Percentiles rank a stretch among this genome's conserved stretches.
Conservation (phyloP, 2,888 invertebrate species). For the Erebia epiphron region DNA sequence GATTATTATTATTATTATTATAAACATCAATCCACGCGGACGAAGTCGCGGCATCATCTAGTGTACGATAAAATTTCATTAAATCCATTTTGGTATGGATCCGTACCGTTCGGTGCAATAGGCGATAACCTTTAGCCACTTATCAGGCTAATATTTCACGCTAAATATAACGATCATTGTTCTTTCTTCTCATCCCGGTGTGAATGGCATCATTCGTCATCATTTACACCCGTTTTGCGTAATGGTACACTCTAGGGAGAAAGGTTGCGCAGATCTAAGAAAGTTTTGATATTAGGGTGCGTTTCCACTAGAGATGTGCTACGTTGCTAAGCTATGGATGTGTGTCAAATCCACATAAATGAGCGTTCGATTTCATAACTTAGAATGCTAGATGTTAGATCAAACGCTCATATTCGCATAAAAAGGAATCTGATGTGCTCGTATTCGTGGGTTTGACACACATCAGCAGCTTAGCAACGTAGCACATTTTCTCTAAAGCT, state of each 20-base stretch:
- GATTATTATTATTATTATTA: too few species aligned
- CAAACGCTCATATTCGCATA: not conserved
- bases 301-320: too few species aligned
- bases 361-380: too few species aligned
- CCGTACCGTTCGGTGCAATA: not conserved
- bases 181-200: not conserved
- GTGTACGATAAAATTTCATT: too few species aligned
- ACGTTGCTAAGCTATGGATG: too few species aligned
- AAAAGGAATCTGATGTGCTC: too few species aligned
- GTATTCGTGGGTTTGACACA: too few species aligned
- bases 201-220: constrained; percentile 10
- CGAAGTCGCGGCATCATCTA: too few species aligned
- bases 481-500: too few species aligned
- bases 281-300: not conserved
- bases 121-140: constrained; percentile 3
- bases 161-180: constrained; percentile 12
- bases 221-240: constrained; percentile 9
- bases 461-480: too few species aligned
- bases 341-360: too few species aligned
- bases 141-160: constrained; percentile 23
- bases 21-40: too few species aligned
- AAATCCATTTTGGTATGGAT: not conserved
- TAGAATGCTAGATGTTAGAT: not conserved
- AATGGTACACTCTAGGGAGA: constrained; percentile 7
- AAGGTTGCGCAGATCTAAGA: not conserved